Percentiles rank a stretch among this genome's conserved stretches.
phyloP scores from a whole-genome alignment of 2,797 vertebrate genomes.

The Cynopterus sphinx region DNA sequence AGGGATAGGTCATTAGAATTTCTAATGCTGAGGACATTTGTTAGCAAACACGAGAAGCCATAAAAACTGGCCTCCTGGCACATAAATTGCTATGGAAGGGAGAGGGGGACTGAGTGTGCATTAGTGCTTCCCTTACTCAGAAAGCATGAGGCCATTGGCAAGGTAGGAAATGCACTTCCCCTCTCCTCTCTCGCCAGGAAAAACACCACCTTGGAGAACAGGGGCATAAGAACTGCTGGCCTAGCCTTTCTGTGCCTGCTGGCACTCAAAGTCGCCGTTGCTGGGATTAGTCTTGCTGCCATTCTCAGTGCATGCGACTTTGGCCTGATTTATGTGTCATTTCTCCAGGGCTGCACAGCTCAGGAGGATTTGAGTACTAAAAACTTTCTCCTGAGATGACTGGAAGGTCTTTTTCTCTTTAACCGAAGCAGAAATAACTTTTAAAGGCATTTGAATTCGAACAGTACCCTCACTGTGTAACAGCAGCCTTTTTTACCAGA shows the following conservation, averaged over 20 bases:
- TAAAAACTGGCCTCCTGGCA: slow-evolving; percentile 4
- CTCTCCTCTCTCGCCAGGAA: slow-evolving; percentile 26
- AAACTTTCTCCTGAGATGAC: background rate
- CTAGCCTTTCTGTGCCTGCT: background rate
- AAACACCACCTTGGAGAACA: slow-evolving; percentile 39
- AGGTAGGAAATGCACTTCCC: background rate
- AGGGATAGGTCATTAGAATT: background rate
- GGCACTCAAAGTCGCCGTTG: background rate
- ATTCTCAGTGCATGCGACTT: background rate
- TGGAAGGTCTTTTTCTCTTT: background rate
- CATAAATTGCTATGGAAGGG: background rate
- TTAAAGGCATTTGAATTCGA: background rate
- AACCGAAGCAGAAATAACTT: background rate
- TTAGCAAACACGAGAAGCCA: background rate
- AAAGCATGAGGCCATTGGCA: background rate
- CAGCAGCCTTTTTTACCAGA: background rate
- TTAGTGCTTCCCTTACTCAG: background rate
- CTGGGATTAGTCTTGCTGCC: background rate
- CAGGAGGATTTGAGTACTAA: background rate
- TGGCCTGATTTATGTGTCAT: background rate
- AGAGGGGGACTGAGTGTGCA: background rate
- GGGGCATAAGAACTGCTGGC: background rate
- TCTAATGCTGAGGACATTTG: background rate
- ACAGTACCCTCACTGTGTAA: background rate
- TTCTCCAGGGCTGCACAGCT: background rate